Conservation (phyloP, 2,797 vertebrate genomes). For the Intellagama lesueurii region DNA sequence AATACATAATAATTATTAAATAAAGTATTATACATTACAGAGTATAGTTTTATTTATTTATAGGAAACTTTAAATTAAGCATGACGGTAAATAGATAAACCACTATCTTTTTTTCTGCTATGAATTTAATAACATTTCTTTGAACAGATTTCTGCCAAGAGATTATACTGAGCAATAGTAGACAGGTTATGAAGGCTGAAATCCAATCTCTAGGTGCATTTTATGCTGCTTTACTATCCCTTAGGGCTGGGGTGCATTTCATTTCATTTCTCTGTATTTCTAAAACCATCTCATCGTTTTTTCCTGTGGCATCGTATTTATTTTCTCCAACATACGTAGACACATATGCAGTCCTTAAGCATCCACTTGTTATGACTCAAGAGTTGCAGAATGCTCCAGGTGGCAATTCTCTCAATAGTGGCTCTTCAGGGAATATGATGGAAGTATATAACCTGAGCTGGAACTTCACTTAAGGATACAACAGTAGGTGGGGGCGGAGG, state of each 20-base stretch:
- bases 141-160: constrained; percentile 29
- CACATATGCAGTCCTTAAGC: not conserved
- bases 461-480: constrained; percentile 3
- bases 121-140: constrained; percentile 8
- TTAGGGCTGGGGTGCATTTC: not conserved
- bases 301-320: not conserved
- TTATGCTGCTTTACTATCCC: not conserved
- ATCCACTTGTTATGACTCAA: not conserved
- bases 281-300: constrained; percentile 1
- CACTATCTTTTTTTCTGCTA: not conserved
- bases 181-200: constrained; percentile 2
- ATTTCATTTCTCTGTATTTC: constrained; percentile 14
- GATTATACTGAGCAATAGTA: constrained; percentile 14
- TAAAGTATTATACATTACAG: not conserved
- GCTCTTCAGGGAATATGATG: not conserved
- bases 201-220: not conserved
- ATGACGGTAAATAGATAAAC: not conserved
- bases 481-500: not conserved
- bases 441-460: not conserved
- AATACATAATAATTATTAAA: constrained; percentile 24
- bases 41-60: constrained; percentile 31
- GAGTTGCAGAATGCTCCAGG: not conserved
- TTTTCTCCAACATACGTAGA: not conserved
- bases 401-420: constrained; percentile 1
- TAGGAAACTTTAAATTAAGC: constrained; percentile 1